Conservation (phyloP, 2,797 vertebrate species). For the Hyperoplus immaculatus region DNA sequence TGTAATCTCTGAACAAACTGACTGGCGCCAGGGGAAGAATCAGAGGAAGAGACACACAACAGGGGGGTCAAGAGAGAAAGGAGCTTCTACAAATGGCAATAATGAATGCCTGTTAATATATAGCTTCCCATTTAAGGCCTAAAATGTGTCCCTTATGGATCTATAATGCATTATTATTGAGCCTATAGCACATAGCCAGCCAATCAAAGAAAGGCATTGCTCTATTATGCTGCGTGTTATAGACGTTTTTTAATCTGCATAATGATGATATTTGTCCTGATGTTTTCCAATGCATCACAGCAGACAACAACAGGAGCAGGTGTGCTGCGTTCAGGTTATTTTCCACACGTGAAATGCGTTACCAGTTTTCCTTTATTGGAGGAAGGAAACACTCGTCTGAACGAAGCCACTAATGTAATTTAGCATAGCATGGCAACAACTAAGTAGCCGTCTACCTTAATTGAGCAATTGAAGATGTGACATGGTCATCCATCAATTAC, state of each 20-base stretch:
- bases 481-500: slow-evolving; percentile 84
- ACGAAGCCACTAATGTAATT: slow-evolving; percentile 79
- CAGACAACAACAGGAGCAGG: slow-evolving; percentile 46
- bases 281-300: slow-evolving; percentile 6
- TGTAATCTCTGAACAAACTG: slow-evolving; percentile 80
- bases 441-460: slow-evolving; percentile 73
- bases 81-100: slow-evolving; percentile 49
- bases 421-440: slow-evolving; percentile 66
- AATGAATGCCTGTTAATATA: slow-evolving; percentile 52
- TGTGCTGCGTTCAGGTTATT: slow-evolving; percentile 47
- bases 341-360: slow-evolving; percentile 41
- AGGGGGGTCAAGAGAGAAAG: slow-evolving; percentile 58
- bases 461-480: slow-evolving; percentile 84
- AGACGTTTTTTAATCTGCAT: background rate
- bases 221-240: background rate
- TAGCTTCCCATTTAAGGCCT: slow-evolving; percentile 11
- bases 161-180: slow-evolving; percentile 3
- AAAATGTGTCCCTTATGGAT: slow-evolving; percentile 24
- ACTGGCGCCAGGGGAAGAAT: slow-evolving; percentile 77
- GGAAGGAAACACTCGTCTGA: slow-evolving; percentile 67
- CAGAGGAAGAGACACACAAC: slow-evolving; percentile 51
- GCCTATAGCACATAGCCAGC: background rate
- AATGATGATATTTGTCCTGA: background rate
- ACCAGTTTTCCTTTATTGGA: slow-evolving; percentile 40
- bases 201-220: background rate